Evolutionary conservation across 2,797 vertebrate species (phyloP).

Genomic region (Channallabes apus): DNA sequence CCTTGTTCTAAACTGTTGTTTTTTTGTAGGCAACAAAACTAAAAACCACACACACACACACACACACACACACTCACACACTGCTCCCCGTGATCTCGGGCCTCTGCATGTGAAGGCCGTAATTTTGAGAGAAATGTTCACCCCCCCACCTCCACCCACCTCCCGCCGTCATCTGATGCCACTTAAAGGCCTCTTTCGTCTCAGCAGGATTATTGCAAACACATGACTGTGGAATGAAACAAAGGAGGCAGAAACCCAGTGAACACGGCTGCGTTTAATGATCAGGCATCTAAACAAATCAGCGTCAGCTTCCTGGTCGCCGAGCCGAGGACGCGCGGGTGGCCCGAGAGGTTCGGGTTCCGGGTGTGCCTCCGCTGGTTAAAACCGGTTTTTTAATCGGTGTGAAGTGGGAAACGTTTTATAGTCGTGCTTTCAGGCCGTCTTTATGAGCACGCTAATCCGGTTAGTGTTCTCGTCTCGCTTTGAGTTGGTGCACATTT

Average conservation of each 20-base stretch:
- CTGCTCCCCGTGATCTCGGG: not conserved
- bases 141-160: too few species aligned
- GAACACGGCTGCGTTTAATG: not conserved
- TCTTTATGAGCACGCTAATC: not conserved
- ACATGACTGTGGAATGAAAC: conserved; percentile 26
- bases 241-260: not conserved
- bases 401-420: not conserved
- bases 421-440: not conserved
- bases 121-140: not conserved
- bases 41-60: not conserved
- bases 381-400: not conserved
- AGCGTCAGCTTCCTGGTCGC: not conserved
- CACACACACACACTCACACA: too few species aligned
- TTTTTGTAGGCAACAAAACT: not conserved
- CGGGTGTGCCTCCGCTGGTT: not conserved
- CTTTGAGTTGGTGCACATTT: not conserved
- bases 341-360: not conserved
- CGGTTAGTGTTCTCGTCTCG: not conserved
- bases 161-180: not conserved
- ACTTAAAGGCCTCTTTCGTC: conserved; percentile 2
- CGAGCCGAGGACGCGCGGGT: too few species aligned
- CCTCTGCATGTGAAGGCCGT: not conserved
- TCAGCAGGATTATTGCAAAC: conserved; percentile 34
- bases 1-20: not conserved
- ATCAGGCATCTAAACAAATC: not conserved